Evolutionary conservation across 1,140 invertebrate genomes (phyloP), one percentile per base, ranked within the genome.

Genomic region (Pentalonia nigronervosa): DNA sequence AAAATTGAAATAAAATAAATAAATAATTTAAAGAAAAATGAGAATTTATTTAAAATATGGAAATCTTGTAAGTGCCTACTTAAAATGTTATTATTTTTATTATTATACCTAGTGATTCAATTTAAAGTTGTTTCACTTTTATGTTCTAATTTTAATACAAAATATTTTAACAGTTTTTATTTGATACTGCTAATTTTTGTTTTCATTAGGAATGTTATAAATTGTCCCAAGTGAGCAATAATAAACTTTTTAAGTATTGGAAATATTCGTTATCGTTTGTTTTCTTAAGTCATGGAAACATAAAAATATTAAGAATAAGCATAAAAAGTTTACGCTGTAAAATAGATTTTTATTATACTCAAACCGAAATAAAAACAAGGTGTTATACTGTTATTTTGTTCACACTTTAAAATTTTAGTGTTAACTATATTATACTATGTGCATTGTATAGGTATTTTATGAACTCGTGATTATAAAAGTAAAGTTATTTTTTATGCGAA

Each of bases 261-360:
- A 53, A n/a, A 89, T 89, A 89, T 53, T 36, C 50, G 87, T 89
- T 53, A 34, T 89, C 47, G n/a, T 89, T 89, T 89, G 48, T 53
- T 89, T 20, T 14, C n/a, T 50, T 34, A 53, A 50, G 20, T 89
- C 34, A 25, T 1, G 1, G 20, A 89, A 53, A 53, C 53, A 36
- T 36, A 34, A 53, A 89, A 50, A 89, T 53, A 53, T 89, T 20
- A 53, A 36, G 21, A 89, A 87, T 21, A 48, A 50, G n/a, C 86
- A 50, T 53, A 53, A 53, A 89, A 89, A 89, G 48, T 88, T 53
- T 50, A 50, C 17, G 48, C 34, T 53, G 47, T 88, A 34, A 50
- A 89, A 89, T 89, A 53, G n/a, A 89, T 34, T 36, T 89, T 89
- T 89, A 88, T 89, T 36, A 36, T 53, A 53, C 11, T 53, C 48